phyloP scores from a whole-genome alignment of 53 echinoderm and acorn worm genomes.

The Antedon mediterranea region DNA sequence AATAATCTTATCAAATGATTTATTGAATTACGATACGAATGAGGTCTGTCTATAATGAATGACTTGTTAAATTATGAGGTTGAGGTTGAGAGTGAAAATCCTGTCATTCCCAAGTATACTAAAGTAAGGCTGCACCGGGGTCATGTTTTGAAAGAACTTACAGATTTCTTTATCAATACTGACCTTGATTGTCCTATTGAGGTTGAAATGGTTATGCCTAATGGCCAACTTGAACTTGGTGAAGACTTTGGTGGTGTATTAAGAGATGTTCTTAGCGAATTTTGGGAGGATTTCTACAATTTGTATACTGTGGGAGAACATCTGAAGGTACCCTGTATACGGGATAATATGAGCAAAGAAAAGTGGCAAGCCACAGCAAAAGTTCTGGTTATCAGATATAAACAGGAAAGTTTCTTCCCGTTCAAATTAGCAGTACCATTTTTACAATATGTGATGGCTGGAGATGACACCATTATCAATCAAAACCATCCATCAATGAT shows the following conservation, averaged over 20 bases:
- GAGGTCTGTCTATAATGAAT: background rate
- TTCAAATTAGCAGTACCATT: too few species aligned
- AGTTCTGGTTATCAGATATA: too few species aligned
- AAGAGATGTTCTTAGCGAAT: conserved; percentile 21
- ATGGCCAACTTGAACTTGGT: conserved; percentile 3
- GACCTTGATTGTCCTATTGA: conserved; percentile 5
- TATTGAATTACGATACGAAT: too few species aligned
- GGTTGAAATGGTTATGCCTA: conserved; percentile 9
- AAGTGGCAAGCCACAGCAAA: too few species aligned
- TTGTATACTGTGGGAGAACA: too few species aligned
- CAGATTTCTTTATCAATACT: conserved; percentile 11
- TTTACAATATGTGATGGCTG: too few species aligned
- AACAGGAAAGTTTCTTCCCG: too few species aligned
- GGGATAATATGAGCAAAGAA: too few species aligned
- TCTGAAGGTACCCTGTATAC: too few species aligned
- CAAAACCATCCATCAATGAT: too few species aligned
- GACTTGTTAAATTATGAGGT: background rate
- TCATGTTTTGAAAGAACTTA: conserved; percentile 18
- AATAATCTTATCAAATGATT: too few species aligned
- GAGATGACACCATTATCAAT: too few species aligned
- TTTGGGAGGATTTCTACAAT: conserved; percentile 28
- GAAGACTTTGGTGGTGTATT: conserved; percentile 20
- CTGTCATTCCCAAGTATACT: background rate
- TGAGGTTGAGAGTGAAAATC: background rate
- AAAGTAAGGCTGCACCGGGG: conserved; percentile 14